These are phyloP conservation scores for Tichodroma muraria DNA, from an alignment of 2,113 vertebrate genomes.

Conservation along the genomic window DNA sequence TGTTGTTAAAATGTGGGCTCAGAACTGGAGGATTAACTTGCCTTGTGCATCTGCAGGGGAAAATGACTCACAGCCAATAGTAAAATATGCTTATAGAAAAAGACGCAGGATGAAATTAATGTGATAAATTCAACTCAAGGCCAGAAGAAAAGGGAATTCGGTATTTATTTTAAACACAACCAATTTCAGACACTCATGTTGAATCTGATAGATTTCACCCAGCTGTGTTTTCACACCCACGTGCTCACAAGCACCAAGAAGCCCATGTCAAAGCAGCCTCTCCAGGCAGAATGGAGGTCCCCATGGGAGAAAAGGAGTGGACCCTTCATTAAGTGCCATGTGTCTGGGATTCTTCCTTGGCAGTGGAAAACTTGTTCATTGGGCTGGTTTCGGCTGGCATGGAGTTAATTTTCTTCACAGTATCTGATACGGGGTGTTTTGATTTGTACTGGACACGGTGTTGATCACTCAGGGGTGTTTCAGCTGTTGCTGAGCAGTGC, in stretches of 20 bases:
- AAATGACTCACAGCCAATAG: not conserved
- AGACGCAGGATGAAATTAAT: not conserved
- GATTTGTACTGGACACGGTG: not conserved
- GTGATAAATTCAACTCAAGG: not conserved
- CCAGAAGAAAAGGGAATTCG: not conserved
- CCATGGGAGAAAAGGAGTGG: not conserved
- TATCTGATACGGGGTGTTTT: not conserved
- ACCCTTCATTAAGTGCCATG: not conserved
- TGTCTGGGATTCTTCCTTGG: not conserved
- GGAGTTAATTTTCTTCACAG: not conserved
- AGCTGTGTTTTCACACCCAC: not conserved
- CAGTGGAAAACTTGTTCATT: not conserved
- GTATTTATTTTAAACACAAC: not conserved
- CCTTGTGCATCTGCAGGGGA: not conserved
- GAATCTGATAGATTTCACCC: not conserved
- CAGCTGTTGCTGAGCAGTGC: not conserved
- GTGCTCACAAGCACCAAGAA: not conserved
- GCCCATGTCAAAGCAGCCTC: not conserved
- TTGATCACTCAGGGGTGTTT: not conserved
- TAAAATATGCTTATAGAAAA: not conserved
- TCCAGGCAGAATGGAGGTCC: not conserved
- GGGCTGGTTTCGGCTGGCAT: not conserved
- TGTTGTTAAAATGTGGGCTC: not conserved
- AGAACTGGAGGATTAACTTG: not conserved
- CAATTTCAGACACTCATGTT: rapidly evolving